phyloP scores from a whole-genome alignment of 2,797 vertebrate genomes.

The Lepidocolaptes lacrymiger region DNA sequence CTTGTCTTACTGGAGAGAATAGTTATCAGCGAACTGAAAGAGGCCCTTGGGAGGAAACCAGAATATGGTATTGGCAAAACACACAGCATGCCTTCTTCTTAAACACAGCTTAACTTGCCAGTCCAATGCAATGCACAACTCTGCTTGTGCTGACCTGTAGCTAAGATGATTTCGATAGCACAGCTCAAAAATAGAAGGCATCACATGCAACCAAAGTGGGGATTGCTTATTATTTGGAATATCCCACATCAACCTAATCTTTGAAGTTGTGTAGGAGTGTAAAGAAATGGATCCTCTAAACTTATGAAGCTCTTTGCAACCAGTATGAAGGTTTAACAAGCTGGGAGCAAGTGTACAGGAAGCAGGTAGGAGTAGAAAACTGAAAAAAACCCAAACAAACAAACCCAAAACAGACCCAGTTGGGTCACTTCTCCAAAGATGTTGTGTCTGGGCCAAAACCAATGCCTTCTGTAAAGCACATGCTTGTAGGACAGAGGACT shows the following conservation, averaged over 20 bases:
- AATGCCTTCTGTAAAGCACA: not conserved
- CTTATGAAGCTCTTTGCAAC: not conserved
- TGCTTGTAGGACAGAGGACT: not conserved
- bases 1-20: not conserved
- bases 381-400: not conserved
- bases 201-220: not conserved
- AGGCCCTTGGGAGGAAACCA: not conserved
- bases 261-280: not conserved
- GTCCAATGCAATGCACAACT: not conserved
- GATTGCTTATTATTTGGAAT: not conserved
- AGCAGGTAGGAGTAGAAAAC: not conserved
- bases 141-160: not conserved
- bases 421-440: accelerated
- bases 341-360: not conserved
- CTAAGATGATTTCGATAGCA: not conserved
- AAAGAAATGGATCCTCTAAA: not conserved
- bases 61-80: not conserved
- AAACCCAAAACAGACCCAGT: not conserved
- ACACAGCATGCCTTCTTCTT: not conserved
- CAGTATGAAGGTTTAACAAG: not conserved
- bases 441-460: not conserved
- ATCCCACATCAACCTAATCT: not conserved
- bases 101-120: not conserved
- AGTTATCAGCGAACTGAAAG: not conserved
- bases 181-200: not conserved